Percentiles rank a stretch among this genome's conserved stretches.
phyloP scores from a whole-genome alignment of 2,797 vertebrate species.

The Pseudopleuronectes americanus region DNA sequence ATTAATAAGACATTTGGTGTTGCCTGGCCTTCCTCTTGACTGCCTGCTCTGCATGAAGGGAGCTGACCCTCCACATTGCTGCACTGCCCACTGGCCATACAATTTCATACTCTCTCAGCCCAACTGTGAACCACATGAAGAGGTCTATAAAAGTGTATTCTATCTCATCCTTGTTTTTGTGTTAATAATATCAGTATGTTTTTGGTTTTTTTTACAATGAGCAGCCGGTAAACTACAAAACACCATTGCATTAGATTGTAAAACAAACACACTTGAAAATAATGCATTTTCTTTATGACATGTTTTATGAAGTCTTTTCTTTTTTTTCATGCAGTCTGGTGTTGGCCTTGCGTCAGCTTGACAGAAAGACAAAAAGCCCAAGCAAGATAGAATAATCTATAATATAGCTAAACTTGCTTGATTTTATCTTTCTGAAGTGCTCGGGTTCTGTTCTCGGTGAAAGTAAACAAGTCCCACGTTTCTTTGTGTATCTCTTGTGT shows the following conservation, averaged over 20 bases:
- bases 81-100: constrained; percentile 67
- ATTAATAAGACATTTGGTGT: constrained; percentile 89
- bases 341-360: constrained; percentile 8
- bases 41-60: constrained; percentile 81
- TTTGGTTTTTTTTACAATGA: neutral
- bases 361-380: neutral
- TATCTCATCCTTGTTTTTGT: constrained; percentile 9
- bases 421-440: neutral
- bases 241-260: too few species aligned
- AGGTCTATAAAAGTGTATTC: constrained; percentile 17
- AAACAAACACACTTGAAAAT: too few species aligned
- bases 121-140: constrained; percentile 40
- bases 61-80: constrained; percentile 67
- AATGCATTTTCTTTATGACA: constrained; percentile 14
- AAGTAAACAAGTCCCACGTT: constrained; percentile 36
- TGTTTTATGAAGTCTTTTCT: constrained; percentile 19
- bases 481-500: constrained; percentile 63
- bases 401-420: neutral
- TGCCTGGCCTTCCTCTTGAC: constrained; percentile 85
- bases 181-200: constrained; percentile 6
- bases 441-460: neutral
- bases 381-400: neutral
- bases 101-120: constrained; percentile 39
- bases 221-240: too few species aligned
- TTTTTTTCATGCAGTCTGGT: neutral